Evolutionary conservation across 2,888 invertebrate species (phyloP).

Genomic region (Dryococelus australis): DNA sequence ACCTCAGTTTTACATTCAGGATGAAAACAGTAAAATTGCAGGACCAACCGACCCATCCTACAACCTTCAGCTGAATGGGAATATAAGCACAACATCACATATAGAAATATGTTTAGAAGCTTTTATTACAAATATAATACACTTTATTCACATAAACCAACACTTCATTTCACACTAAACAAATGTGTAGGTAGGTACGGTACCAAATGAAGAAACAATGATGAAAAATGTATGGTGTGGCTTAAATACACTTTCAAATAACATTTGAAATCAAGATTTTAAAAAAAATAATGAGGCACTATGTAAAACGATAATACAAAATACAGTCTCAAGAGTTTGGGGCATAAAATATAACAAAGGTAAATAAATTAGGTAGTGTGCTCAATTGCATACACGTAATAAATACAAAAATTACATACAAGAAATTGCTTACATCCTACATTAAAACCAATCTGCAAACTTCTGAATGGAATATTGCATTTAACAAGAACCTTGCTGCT

Average conservation of each 20-base stretch:
- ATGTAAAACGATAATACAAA: background rate
- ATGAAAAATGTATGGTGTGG: background rate
- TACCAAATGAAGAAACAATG: background rate
- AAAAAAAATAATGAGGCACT: background rate
- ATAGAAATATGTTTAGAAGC: background rate
- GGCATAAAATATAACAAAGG: background rate
- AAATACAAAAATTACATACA: too few relatives aligned
- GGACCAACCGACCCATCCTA: too few relatives aligned
- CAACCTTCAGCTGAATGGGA: too few relatives aligned
- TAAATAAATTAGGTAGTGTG: background rate
- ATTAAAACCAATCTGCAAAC: background rate
- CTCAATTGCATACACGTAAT: too few relatives aligned
- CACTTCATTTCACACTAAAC: background rate
- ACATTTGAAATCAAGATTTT: background rate
- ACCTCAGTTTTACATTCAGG: too few relatives aligned
- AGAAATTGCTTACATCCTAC: background rate
- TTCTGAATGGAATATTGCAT: background rate
- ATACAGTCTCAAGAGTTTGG: background rate
- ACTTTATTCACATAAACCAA: background rate
- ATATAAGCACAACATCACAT: background rate
- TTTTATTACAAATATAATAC: constrained; percentile 8
- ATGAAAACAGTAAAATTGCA: too few relatives aligned
- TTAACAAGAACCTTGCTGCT: background rate
- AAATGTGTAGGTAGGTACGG: background rate
- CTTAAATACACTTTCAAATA: background rate